These are phyloP conservation scores for Aselliscus stoliczkanus DNA, from an alignment of 2,797 vertebrate genomes.

Conservation along the genomic window DNA sequence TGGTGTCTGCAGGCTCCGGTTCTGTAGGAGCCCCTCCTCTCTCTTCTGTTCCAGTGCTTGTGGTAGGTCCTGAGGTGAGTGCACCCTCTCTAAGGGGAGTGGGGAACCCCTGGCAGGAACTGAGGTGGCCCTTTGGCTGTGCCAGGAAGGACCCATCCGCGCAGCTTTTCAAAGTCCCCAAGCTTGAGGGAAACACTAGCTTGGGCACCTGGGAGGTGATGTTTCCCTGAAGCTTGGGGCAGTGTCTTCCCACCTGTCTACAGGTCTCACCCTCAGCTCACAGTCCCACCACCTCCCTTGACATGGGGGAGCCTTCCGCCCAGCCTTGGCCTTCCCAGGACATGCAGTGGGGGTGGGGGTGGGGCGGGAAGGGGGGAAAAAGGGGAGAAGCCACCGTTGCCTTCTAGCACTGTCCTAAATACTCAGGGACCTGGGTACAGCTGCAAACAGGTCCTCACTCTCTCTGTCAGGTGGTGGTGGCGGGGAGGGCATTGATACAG, in stretches of 20 bases:
- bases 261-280: neutral
- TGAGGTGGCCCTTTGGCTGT: neutral
- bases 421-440: neutral
- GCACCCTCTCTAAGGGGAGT: neutral
- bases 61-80: neutral
- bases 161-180: neutral
- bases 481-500: neutral
- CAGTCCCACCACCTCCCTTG: neutral
- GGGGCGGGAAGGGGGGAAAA: no score
- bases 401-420: neutral
- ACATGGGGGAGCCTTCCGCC: neutral
- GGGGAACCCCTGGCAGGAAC: neutral
- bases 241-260: neutral
- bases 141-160: neutral
- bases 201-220: neutral
- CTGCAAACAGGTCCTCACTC: neutral
- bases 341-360: no score
- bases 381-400: neutral
- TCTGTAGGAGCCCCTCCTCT: neutral
- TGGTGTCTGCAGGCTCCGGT: neutral
- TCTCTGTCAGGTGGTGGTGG: no score
- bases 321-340: neutral
- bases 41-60: neutral
- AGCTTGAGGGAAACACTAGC: neutral
- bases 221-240: no score